A percentile compares a stretch with the other conserved stretches of the same genome.
Conservation (phyloP, 2,888 invertebrate species). For the Catocala fraxini region DNA sequence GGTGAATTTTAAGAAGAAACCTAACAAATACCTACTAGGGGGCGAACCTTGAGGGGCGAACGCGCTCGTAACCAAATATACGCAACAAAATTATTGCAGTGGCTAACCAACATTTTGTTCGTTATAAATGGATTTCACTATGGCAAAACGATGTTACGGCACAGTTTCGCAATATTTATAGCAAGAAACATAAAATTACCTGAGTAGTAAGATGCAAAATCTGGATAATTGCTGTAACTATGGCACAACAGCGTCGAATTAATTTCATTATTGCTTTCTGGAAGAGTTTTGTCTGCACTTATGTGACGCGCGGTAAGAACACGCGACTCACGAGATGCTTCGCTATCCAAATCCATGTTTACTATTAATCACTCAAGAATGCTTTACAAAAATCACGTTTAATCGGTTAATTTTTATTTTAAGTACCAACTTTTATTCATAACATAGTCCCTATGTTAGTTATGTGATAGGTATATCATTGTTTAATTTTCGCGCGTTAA, state of each 20-base stretch:
- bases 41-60: no score
- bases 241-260: conserved; percentile 78
- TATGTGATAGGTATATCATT: conserved; percentile 1
- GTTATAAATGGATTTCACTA: neutral
- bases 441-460: conserved; percentile 25
- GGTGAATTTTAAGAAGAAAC: no score
- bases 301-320: conserved; percentile 71
- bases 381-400: conserved; percentile 18
- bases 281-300: conserved; percentile 65
- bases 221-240: conserved; percentile 74
- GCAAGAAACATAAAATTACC: conserved; percentile 61
- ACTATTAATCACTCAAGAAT: conserved; percentile 23
- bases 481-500: conserved; percentile 52
- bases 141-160: conserved; percentile 2
- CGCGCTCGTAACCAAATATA: no score
- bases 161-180: conserved; percentile 13
- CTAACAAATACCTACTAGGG: no score
- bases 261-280: conserved; percentile 65
- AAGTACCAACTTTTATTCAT: conserved; percentile 33
- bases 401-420: conserved; percentile 16
- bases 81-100: neutral
- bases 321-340: conserved; percentile 61
- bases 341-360: conserved; percentile 73
- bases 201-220: conserved; percentile 73
- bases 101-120: neutral